Evolutionary conservation across 2,113 vertebrate genomes (phyloP).

Genomic region (Amazona guildingii): DNA sequence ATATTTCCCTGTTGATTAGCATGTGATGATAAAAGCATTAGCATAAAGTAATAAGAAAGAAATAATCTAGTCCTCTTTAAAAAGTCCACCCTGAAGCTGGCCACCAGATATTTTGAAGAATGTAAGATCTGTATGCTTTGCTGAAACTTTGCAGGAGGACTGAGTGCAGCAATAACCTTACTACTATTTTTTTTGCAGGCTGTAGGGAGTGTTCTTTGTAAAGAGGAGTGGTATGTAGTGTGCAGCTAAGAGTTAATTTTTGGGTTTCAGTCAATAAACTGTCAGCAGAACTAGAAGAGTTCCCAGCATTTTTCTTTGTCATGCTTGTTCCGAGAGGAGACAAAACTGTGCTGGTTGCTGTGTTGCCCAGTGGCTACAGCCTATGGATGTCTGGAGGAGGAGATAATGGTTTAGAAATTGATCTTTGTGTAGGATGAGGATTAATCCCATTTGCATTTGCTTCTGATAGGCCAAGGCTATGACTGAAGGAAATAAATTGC

Average conservation of each 20-base stretch:
- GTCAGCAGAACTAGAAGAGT: neutral
- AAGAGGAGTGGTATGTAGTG: neutral
- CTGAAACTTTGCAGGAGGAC: neutral
- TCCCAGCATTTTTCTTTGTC: neutral
- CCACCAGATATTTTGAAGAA: neutral
- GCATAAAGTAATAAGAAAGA: neutral
- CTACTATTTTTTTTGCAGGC: neutral
- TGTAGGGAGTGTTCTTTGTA: neutral
- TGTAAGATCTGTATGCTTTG: neutral
- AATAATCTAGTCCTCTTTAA: neutral
- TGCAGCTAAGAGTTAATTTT: neutral
- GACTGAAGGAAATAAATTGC: neutral
- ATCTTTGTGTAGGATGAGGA: neutral
- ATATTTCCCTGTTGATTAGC: slow-evolving; percentile 36
- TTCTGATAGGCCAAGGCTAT: neutral
- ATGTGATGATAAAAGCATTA: neutral
- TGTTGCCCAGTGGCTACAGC: neutral
- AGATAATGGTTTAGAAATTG: neutral
- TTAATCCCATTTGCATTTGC: slow-evolving; percentile 1
- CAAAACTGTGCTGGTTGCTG: neutral
- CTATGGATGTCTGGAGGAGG: neutral
- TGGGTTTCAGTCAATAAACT: neutral
- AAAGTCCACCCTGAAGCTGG: neutral
- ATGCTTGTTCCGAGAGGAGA: neutral
- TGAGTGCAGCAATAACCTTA: neutral